A percentile compares a stretch with the other conserved stretches of the same genome.
phyloP scores from a whole-genome alignment of 2,113 vertebrate species.

The Osmerus eperlanus region DNA sequence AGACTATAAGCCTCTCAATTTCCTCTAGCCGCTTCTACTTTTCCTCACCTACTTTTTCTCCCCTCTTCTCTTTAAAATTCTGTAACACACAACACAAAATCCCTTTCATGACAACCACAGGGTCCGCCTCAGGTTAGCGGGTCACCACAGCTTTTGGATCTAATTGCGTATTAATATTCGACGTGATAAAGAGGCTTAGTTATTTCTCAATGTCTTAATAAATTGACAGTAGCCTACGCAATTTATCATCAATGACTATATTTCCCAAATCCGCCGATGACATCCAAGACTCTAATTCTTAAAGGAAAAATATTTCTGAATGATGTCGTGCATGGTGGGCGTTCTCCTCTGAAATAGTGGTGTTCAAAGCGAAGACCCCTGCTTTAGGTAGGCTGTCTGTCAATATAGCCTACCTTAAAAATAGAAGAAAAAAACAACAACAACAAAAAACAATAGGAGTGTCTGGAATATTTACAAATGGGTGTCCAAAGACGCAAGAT shows the following conservation, averaged over 20 bases:
- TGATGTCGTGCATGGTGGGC: no score
- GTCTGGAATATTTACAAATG: no score
- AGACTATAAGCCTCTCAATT: slow-evolving; percentile 73
- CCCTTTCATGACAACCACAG: slow-evolving; percentile 45
- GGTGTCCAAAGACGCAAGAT: no score
- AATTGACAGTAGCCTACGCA: slow-evolving; percentile 23
- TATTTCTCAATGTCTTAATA: slow-evolving; percentile 29
- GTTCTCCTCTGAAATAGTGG: no score
- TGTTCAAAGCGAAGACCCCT: no score
- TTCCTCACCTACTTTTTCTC: slow-evolving; percentile 48
- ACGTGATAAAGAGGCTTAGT: slow-evolving; percentile 16
- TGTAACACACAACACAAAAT: slow-evolving; percentile 41
- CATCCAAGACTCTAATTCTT: no score
- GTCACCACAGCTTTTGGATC: slow-evolving; percentile 39
- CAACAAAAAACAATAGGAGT: no score
- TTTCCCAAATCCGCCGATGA: no score
- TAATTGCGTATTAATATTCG: slow-evolving; percentile 42
- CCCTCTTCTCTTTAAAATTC: slow-evolving; percentile 22
- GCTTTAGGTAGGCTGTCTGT: no score
- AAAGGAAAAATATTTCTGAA: no score
- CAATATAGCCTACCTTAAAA: no score
- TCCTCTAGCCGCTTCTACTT: slow-evolving; percentile 59
- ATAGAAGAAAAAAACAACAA: no score
- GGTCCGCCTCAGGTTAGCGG: slow-evolving; percentile 45
- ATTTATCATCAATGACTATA: slow-evolving; percentile 26